Base-by-base conservation (phyloP, 2,888 invertebrate species). In the Xestoiulus laeticollis region DNA sequence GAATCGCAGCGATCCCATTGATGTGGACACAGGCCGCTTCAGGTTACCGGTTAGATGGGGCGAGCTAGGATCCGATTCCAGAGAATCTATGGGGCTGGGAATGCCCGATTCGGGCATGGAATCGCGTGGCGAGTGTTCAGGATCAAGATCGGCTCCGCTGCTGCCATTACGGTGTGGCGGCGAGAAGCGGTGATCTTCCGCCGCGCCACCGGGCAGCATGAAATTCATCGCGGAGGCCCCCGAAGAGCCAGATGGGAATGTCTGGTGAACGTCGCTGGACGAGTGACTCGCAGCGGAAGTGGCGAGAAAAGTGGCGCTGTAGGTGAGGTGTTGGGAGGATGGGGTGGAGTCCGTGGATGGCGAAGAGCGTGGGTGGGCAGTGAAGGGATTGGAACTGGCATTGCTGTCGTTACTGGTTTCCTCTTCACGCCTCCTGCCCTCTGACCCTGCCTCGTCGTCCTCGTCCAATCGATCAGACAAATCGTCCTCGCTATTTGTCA, bases 51-150 rank as follows among this genome's bases (percentile, higher is more conserved):
- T 44, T 22, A 43, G 8, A 22, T 16, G 30, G n/a, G 86, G 86
- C 33, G 88, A 94, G 53, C 89, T 89, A 0, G 93, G 92, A 38
- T 89, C 90, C 12, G 89, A 88, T 30, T 88, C 89, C 88, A 53
- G 84, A 78, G 68, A 90, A 78, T 89, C 89, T 8, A 89, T 90
- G 86, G 88, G 89, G 33, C 88, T 89, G 86, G 89, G 90, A 30
- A 83, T 88, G 82, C 88, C 90, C 90, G 48, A 93, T 92, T 3
- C 93, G 93, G 78, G 93, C 93, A 89, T 93, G 89, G 32, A 93
- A 90, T 44, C 93, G 90, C 90, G 94, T 93, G 88, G 90, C 12
- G 88, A 88, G 48, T 59, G 85, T 43, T 87, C 87, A 0, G 33
- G 86, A 16, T 88, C 86, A n/a, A 48, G 30, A 1, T 87, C 87